A percentile compares a stretch with the other conserved stretches of the same genome.
Evolutionary conservation across 2,888 invertebrate genomes (phyloP).

Genomic region (Heliconius ismenius): DNA sequence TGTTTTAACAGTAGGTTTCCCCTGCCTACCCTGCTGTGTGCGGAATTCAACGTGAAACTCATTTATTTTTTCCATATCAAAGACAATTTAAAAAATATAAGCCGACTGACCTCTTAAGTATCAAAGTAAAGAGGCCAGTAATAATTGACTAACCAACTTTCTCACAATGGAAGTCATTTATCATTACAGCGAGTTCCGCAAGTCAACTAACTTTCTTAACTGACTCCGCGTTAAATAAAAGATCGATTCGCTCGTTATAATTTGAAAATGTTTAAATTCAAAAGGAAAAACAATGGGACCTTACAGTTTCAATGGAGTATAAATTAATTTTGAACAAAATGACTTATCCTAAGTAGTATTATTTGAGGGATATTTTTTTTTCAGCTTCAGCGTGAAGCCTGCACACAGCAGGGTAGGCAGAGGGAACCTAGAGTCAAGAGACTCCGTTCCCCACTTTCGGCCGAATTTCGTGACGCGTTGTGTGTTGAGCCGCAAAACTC

Average conservation of each 20-base stretch:
- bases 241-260: slow-evolving; percentile 24
- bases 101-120: not conserved
- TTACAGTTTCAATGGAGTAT: slow-evolving; percentile 20
- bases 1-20: no score
- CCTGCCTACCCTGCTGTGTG: no score
- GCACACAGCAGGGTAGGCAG: no score
- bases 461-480: no score
- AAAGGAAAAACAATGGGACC: slow-evolving; percentile 10
- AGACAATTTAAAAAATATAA: not conserved
- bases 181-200: slow-evolving; percentile 29
- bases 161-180: slow-evolving; percentile 36
- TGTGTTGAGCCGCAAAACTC: no score
- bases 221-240: slow-evolving; percentile 21
- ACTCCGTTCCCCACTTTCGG: no score
- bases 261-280: slow-evolving; percentile 10
- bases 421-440: no score
- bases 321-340: slow-evolving; percentile 19
- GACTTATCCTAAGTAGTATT: not conserved
- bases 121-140: not conserved
- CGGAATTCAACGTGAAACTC: no score
- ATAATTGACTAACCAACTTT: slow-evolving; percentile 29
- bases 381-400: no score
- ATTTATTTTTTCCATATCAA: not conserved
- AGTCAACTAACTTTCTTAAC: slow-evolving; percentile 34
- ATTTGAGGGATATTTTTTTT: not conserved